Percentiles rank a stretch among this genome's conserved stretches.
These are phyloP conservation scores for Caenorhabditis sinica DNA, from an alignment of 2,888 invertebrate species.

Conservation along the genomic window DNA sequence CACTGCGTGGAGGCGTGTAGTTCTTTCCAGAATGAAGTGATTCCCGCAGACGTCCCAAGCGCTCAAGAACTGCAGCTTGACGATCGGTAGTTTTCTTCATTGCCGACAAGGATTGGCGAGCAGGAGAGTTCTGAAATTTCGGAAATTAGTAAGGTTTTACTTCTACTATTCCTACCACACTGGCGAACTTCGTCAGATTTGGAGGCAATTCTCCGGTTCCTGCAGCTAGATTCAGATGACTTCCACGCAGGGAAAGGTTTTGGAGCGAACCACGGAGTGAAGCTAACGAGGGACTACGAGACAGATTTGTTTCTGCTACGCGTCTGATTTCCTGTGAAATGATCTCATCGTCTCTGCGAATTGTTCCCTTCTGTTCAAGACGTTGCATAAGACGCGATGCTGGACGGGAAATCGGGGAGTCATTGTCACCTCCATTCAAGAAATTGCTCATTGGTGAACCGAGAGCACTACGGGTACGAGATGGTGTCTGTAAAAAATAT, in stretches of 20 bases:
- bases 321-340: constrained; percentile 54
- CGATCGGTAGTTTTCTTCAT: constrained; percentile 60
- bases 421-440: constrained; percentile 39
- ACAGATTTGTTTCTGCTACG: constrained; percentile 54
- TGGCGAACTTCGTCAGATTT: constrained; percentile 54
- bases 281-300: constrained; percentile 54
- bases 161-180: constrained; percentile 44
- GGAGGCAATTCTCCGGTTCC: constrained; percentile 54
- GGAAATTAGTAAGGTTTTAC: background rate
- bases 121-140: constrained; percentile 54
- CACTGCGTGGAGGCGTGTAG: constrained; percentile 47
- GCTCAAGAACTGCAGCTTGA: constrained; percentile 60
- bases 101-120: constrained; percentile 51
- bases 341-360: constrained; percentile 37
- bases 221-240: constrained; percentile 48
- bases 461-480: constrained; percentile 55
- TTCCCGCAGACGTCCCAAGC: constrained; percentile 57
- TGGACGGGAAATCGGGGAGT: constrained; percentile 16
- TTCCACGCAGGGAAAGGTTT: constrained; percentile 44
- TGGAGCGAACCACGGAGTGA: constrained; percentile 49
- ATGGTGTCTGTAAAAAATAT: constrained; percentile 37
- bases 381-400: constrained; percentile 45
- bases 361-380: constrained; percentile 58
- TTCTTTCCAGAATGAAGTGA: constrained; percentile 63
- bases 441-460: constrained; percentile 50